A percentile compares a stretch with the other conserved stretches of the same genome.
Conservation (phyloP, 2,888 invertebrate species). For the Morpho achilles region DNA sequence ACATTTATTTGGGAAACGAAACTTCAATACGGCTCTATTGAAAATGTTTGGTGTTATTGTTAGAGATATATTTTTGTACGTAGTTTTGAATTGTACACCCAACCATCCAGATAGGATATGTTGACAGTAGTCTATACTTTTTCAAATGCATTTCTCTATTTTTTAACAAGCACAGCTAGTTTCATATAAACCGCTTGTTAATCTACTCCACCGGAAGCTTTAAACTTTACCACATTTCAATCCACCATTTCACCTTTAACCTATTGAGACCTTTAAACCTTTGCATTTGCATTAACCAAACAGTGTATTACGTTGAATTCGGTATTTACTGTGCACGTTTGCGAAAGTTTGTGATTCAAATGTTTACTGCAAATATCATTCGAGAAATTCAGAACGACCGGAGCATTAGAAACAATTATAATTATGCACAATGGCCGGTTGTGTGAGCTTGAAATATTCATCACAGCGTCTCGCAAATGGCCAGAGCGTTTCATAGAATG, state of each 20-base stretch:
- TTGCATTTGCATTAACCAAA: neutral
- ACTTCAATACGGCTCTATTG: neutral
- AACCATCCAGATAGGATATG: no score
- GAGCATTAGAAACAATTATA: conserved; percentile 3
- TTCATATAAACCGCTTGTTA: no score
- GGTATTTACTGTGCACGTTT: neutral
- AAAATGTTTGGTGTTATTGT: neutral
- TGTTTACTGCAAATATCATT: neutral
- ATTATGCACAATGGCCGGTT: conserved; percentile 3
- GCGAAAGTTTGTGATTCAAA: neutral
- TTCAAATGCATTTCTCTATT: no score
- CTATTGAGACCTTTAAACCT: no score
- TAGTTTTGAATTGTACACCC: neutral
- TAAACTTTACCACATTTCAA: no score
- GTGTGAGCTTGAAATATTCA: conserved; percentile 10
- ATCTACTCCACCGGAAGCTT: no score
- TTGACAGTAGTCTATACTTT: no score
- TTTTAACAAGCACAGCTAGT: no score
- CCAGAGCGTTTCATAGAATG: conserved; percentile 5
- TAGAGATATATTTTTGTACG: neutral
- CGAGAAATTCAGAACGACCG: neutral
- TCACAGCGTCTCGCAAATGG: conserved; percentile 6
- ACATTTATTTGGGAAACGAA: neutral
- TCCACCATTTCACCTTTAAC: no score
- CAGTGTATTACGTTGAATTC: neutral